phyloP scores from a whole-genome alignment of 1,140 invertebrate species.

The Lucilia cuprina region DNA sequence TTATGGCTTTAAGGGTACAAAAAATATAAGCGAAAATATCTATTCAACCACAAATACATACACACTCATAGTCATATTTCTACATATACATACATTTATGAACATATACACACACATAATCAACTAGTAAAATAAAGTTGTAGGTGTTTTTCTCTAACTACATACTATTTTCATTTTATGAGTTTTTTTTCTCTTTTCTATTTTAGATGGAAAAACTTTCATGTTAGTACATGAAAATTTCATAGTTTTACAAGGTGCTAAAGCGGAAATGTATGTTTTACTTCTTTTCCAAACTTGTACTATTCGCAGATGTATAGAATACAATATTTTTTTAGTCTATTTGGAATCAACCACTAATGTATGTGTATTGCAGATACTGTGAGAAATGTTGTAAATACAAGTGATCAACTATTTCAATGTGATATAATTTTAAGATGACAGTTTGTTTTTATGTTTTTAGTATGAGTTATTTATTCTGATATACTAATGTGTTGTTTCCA shows the following conservation, averaged over 20 bases:
- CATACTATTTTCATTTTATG: neutral
- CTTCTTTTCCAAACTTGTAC: neutral
- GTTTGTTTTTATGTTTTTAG: too few relatives aligned
- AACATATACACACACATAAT: neutral
- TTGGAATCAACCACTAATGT: neutral
- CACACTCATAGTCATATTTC: neutral
- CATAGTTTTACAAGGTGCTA: constrained; percentile 17
- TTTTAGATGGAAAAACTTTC: constrained; percentile 5
- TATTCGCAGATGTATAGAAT: neutral
- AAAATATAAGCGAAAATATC: neutral
- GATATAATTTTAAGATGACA: too few relatives aligned
- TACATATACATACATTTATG: neutral
- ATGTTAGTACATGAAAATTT: constrained; percentile 4
- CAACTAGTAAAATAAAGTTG: neutral
- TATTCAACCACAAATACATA: neutral
- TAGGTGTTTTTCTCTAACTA: neutral
- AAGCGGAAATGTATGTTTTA: constrained; percentile 11
- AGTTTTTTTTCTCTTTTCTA: neutral
- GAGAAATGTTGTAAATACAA: too few relatives aligned
- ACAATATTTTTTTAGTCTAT: neutral
- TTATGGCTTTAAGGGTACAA: neutral
- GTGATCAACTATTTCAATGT: too few relatives aligned
- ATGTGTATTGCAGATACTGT: too few relatives aligned
- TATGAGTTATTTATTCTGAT: too few relatives aligned
- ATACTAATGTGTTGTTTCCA: too few relatives aligned